Base-by-base conservation (phyloP, 2,888 invertebrate species). In the Rhamnusium bicolor region DNA sequence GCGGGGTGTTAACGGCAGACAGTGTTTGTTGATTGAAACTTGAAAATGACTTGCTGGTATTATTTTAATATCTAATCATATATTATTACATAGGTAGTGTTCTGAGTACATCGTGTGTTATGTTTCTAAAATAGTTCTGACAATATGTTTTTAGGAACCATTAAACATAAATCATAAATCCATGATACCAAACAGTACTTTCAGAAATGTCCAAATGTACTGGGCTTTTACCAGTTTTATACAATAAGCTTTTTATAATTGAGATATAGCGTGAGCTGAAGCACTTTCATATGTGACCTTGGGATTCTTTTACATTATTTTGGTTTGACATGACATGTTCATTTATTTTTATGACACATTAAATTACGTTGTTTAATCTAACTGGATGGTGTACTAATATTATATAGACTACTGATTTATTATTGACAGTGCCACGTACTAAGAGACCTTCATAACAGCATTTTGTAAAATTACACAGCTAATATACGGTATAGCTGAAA, bases 171-270 rank as follows among this genome's bases (percentile, higher is more conserved):
- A 63, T 14, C 63, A 63, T 18, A 49, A 24, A 49, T 63, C 49
- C 47, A 49, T 51, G 47, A 27, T 21, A 7, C 16, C 51, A 49
- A 63, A 40, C 27, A 63, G 14, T 29, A 24, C 47, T 63, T 62
- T 27, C 51, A 24, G 27, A 14, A 49, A 47, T 47, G 19, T 18
- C 49, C n/a, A 24, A 63, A 49, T 18, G 7, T 24, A 49, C 24
- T 27, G 4, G 49, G 24, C 21, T 51, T 63, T 63, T 63, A 49
- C 49, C 8, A 63, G n/a, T 51, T 27, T 63, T 40, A 63, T 51
- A 63, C 21, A 63, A 63, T 63, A 49, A 63, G 32, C 40, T 56
- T 46, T 70, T 70, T 63, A 54, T 62, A 70, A 70, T 70, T 70
- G 29, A 56, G 53, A 19, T 70, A 54, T 70, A 47, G 70, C 70